Evolutionary conservation across 1,140 invertebrate species (phyloP).

Genomic region (Neodiprion virginianus): DNA sequence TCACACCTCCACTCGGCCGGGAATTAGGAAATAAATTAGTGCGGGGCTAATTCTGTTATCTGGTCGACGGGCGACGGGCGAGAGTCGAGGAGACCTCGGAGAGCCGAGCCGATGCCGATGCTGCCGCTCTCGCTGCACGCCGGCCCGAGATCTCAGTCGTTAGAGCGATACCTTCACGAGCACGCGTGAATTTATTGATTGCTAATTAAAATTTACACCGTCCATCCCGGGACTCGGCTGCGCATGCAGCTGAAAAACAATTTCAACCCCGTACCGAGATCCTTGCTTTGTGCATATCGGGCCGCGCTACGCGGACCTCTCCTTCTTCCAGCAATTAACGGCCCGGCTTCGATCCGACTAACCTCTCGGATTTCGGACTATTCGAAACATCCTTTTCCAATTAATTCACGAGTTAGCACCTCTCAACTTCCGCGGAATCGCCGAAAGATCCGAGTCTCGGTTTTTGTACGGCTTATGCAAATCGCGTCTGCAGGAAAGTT

Average conservation of each 20-base stretch:
- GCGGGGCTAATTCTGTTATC: slow-evolving; percentile 3
- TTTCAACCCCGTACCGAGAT: background rate
- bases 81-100: background rate
- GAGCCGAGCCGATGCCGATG: no score
- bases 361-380: no score
- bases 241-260: background rate
- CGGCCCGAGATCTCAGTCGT: no score
- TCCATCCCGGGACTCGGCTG: background rate
- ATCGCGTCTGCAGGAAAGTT: no score
- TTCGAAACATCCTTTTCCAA: no score
- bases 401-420: no score
- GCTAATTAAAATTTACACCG: slow-evolving; percentile 4
- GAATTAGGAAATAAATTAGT: slow-evolving; percentile 8
- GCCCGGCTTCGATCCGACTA: background rate
- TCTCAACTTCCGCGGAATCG: no score
- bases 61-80: background rate
- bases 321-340: background rate
- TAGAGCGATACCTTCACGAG: no score
- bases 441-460: no score
- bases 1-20: background rate
- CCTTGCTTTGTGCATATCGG: background rate
- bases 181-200: slow-evolving; percentile 3
- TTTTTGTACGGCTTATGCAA: no score
- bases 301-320: background rate
- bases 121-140: no score